These are phyloP conservation scores for Eupristina koningsbergeri DNA, from an alignment of 1,140 invertebrate genomes.

Conservation along the genomic window DNA sequence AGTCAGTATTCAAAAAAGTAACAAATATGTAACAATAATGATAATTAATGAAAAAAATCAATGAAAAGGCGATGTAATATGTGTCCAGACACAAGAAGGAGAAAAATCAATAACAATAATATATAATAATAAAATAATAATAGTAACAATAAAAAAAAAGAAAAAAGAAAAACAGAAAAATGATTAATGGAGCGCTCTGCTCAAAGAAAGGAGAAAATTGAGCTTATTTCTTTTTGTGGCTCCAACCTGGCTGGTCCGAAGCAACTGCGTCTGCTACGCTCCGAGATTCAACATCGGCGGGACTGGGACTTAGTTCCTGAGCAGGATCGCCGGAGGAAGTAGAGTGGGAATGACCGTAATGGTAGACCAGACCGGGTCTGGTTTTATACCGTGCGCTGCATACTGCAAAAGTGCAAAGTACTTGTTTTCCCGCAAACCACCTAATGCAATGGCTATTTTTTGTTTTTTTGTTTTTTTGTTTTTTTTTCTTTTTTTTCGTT, in stretches of 20 bases:
- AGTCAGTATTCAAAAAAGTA: constrained; percentile 37
- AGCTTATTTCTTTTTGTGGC: constrained; percentile 70
- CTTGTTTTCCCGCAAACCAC: constrained; percentile 73
- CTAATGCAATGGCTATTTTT: constrained; percentile 70
- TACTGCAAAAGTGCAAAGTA: constrained; percentile 81
- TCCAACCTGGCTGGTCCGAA: constrained; percentile 74
- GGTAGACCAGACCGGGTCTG: constrained; percentile 95
- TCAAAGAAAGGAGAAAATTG: constrained; percentile 65
- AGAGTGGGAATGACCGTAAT: constrained; percentile 94
- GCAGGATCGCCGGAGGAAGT: constrained; percentile 75
- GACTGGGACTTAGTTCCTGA: constrained; percentile 75
- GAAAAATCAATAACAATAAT: constrained; percentile 31
- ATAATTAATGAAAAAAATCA: constrained; percentile 40
- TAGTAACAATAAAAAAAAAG: constrained; percentile 16
- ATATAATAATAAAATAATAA: not conserved
- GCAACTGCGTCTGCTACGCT: constrained; percentile 73
- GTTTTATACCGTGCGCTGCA: constrained; percentile 98
- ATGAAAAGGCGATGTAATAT: constrained; percentile 42
- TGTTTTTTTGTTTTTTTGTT: constrained; percentile 40
- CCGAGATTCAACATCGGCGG: constrained; percentile 73
- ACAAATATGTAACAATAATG: constrained; percentile 36
- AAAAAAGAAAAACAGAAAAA: constrained; percentile 46
- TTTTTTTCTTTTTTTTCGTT: constrained; percentile 40
- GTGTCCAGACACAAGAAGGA: constrained; percentile 31
- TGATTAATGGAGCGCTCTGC: constrained; percentile 54